Percentiles rank a stretch among this genome's conserved stretches.
Evolutionary conservation across 2,113 vertebrate genomes (phyloP).

Genomic region (Oryzias melastigma): DNA sequence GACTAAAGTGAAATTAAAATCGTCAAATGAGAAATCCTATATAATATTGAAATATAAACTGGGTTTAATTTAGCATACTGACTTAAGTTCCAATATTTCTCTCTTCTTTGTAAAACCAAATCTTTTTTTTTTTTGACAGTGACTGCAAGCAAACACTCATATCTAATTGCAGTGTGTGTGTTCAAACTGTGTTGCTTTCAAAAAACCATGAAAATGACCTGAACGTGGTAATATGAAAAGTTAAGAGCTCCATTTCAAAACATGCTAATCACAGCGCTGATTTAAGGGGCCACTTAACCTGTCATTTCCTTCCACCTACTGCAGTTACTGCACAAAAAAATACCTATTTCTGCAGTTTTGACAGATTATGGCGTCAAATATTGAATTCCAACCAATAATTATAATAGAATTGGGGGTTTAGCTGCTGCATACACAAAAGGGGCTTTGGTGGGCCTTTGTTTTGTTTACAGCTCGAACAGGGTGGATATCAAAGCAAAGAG

Average conservation of each 20-base stretch:
- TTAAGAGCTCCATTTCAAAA: constrained; percentile 23
- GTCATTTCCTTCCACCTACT: constrained; percentile 37
- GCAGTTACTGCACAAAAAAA: constrained; percentile 33
- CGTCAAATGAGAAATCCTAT: too few relatives aligned
- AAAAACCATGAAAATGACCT: constrained; percentile 4
- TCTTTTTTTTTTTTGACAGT: too few relatives aligned
- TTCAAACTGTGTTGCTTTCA: neutral
- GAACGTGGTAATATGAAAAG: neutral
- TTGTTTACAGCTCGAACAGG: constrained; percentile 10
- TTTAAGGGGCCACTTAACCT: constrained; percentile 20
- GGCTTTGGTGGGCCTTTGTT: too few relatives aligned
- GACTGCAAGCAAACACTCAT: too few relatives aligned
- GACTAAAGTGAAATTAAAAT: too few relatives aligned
- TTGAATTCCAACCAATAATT: constrained; percentile 41
- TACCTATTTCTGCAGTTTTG: constrained; percentile 34
- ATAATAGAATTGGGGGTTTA: constrained; percentile 14
- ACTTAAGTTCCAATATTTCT: too few relatives aligned
- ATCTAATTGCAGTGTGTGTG: too few relatives aligned
- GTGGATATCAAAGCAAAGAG: constrained; percentile 42
- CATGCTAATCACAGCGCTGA: constrained; percentile 1
- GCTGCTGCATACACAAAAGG: constrained; percentile 3
- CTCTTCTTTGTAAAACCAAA: too few relatives aligned
- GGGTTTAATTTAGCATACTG: too few relatives aligned
- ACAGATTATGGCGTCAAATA: constrained; percentile 29
- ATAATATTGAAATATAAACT: too few relatives aligned